Base-by-base conservation (phyloP, 1,140 invertebrate genomes). In the Micrasema longulum region DNA sequence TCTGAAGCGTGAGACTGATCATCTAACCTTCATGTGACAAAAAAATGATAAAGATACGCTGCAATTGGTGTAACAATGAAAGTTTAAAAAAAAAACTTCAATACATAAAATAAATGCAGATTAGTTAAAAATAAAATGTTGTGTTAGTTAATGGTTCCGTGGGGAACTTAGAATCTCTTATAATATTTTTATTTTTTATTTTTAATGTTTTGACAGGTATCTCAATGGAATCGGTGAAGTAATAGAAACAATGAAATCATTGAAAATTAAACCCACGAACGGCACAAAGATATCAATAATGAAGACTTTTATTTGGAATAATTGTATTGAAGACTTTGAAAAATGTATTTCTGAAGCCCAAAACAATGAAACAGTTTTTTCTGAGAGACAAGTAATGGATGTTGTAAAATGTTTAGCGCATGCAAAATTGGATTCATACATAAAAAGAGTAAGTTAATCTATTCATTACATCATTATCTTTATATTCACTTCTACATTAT, bases 211-310 rank as follows among this genome's bases (percentile, higher is more conserved):
- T 31, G 7, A 31, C 20, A 68, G 20, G 6, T 26, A 45, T 57
- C 22, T 43, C 16, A 22, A 23, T 68, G 47, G 31, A 23, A n/a
- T 57, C 12, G 41, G 2, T 69, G 82, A 75, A 80, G 84, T 71
- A 79, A 87, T 2, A 69, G 88, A 52, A 78, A 84, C 36, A 81
- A 88, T 90, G 87, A 83, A 81, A 64, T 78, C 81, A 9, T 73
- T 84, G 0, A 82, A 86, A 57, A 67, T 89, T 14, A 78, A 82
- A 9, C 79, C 81, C 1, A 80, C 82, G 20, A 35, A 80, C 18
- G 84, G 85, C 26, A 88, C 88, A 2, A 86, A 86, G 73, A 79
- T 77, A 4, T 80, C 83, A 1, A 73, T 87, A 10, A 77, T 84
- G 0, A 77, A 80, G 65, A 84, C 81, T 5, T 83, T 84, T 68